Percentiles rank a stretch among this genome's conserved stretches.
Evolutionary conservation across 2,113 vertebrate species (phyloP).

Genomic region (Octodon degus): DNA sequence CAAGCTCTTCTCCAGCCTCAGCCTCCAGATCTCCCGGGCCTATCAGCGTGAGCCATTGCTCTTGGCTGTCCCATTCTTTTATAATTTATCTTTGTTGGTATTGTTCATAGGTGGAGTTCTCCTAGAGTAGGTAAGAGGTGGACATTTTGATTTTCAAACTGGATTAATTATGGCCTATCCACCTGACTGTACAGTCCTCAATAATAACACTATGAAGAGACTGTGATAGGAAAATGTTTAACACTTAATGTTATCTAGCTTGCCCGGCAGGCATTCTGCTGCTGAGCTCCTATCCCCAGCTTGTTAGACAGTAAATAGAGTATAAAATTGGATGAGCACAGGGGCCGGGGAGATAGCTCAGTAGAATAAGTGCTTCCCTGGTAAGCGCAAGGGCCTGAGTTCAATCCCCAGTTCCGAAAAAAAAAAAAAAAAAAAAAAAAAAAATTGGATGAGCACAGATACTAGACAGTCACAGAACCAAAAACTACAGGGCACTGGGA

Average conservation of each 20-base stretch:
- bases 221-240: neutral
- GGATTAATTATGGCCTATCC: neutral
- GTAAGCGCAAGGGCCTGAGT: too few relatives aligned
- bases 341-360: too few relatives aligned
- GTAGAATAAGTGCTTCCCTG: too few relatives aligned
- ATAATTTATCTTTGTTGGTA: neutral
- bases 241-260: neutral
- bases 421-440: too few relatives aligned
- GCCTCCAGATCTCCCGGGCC: neutral
- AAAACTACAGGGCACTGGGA: neutral
- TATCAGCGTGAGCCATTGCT: neutral
- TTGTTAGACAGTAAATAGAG: neutral
- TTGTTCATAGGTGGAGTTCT: neutral
- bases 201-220: neutral
- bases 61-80: neutral
- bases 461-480: neutral
- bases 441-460: neutral
- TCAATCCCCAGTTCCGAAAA: too few relatives aligned
- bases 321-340: neutral
- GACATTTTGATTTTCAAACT: constrained; percentile 31
- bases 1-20: neutral
- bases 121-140: neutral
- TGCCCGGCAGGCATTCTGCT: too few relatives aligned
- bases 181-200: neutral
- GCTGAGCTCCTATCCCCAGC: too few relatives aligned